phyloP scores from a whole-genome alignment of 2,113 vertebrate genomes.

The Phalacrocorax carbo region DNA sequence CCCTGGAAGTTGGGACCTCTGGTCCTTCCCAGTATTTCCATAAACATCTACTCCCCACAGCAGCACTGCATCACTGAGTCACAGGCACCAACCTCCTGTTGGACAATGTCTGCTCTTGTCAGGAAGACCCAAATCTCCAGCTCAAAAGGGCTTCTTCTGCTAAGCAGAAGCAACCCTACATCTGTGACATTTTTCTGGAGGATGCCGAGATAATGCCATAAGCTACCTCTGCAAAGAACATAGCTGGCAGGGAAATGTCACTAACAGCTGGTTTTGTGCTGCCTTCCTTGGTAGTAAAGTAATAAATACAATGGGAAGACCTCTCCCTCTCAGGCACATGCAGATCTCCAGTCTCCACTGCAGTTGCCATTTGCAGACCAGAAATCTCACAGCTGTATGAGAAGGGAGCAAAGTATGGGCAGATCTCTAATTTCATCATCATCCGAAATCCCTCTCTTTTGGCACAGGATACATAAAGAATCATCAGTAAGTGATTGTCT shows the following conservation, averaged over 20 bases:
- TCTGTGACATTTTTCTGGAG: not conserved
- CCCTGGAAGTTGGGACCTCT: not conserved
- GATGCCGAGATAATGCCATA: not conserved
- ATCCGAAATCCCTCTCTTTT: accelerated
- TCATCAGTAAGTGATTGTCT: not conserved
- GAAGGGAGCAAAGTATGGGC: not conserved
- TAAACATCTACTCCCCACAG: not conserved
- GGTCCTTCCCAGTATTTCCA: not conserved
- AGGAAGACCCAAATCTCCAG: not conserved
- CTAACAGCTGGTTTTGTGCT: not conserved
- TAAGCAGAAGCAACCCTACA: not conserved
- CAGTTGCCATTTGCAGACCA: not conserved
- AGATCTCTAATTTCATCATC: not conserved
- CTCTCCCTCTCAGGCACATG: not conserved
- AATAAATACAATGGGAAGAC: not conserved
- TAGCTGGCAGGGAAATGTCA: not conserved
- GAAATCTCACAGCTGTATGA: not conserved
- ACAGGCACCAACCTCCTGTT: not conserved
- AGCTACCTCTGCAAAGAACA: not conserved
- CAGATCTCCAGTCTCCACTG: not conserved
- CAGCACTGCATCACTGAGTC: accelerated
- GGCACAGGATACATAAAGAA: not conserved
- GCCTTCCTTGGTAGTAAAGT: not conserved
- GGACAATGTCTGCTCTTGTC: not conserved
- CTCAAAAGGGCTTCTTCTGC: not conserved